Evolutionary conservation across 2,113 vertebrate genomes (phyloP).

Genomic region (Drymodes brunneopygia): DNA sequence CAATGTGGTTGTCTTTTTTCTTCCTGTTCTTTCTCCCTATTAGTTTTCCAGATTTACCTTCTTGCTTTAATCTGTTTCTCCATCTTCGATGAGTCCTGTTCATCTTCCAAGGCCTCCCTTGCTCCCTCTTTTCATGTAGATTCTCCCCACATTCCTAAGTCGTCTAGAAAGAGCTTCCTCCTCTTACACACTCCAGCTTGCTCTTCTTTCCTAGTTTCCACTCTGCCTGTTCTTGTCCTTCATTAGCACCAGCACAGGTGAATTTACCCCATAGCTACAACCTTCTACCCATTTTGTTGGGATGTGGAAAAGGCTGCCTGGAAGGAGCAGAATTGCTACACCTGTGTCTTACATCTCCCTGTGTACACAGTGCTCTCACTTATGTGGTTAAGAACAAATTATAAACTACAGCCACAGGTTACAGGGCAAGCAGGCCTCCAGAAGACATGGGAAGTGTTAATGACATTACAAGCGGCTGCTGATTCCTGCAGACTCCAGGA

Average conservation of each 20-base stretch:
- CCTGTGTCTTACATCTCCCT: neutral
- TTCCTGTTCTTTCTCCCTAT: neutral
- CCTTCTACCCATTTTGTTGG: neutral
- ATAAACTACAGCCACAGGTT: neutral
- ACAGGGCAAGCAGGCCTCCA: neutral
- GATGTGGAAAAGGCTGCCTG: neutral
- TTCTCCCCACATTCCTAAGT: neutral
- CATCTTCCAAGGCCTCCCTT: neutral
- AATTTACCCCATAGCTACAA: neutral
- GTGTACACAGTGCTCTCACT: neutral
- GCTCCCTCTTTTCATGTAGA: neutral
- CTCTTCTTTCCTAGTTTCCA: neutral
- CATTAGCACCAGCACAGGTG: neutral
- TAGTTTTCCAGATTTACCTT: neutral
- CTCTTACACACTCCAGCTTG: neutral
- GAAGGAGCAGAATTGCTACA: neutral
- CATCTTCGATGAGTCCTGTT: neutral
- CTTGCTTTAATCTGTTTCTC: neutral
- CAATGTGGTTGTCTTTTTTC: rapidly evolving
- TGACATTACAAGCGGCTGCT: neutral
- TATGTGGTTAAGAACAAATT: neutral
- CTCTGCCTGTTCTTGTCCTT: neutral
- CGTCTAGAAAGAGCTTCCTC: neutral
- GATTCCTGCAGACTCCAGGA: neutral
- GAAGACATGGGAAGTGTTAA: neutral